Evolutionary conservation across 2,888 invertebrate genomes (phyloP).

Genomic region (Ligdia adustata): DNA sequence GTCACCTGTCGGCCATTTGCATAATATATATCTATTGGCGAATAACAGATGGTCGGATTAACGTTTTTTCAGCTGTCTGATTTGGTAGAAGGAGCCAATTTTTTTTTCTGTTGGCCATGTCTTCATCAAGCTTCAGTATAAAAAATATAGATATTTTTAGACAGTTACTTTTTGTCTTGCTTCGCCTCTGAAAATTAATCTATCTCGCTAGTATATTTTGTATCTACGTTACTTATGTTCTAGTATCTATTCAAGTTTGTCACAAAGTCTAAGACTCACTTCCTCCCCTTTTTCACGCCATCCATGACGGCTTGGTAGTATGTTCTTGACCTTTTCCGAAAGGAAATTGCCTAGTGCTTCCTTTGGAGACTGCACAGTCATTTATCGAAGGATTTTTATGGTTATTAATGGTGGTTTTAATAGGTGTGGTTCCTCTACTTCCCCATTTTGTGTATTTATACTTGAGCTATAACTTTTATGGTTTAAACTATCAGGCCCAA

Average conservation of each 20-base stretch:
- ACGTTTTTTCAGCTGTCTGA: conserved; percentile 56
- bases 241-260: not conserved
- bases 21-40: conserved; percentile 43
- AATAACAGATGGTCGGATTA: conserved; percentile 39
- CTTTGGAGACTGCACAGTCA: conserved; percentile 29
- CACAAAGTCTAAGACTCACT: conserved; percentile 8
- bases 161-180: no score
- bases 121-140: no score
- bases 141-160: no score
- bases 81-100: no score
- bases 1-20: conserved; percentile 37
- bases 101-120: no score
- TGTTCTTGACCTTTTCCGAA: conserved; percentile 38
- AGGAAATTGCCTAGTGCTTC: conserved; percentile 38
- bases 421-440: conserved; percentile 7
- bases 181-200: no score
- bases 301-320: conserved; percentile 3
- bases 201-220: no score
- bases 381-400: conserved; percentile 24
- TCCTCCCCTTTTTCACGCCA: conserved; percentile 31
- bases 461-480: no score
- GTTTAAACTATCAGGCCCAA: no score
- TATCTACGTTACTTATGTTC: not conserved
- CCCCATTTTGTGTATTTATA: no score
- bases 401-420: conserved; percentile 18